Conservation (phyloP, 2,888 invertebrate genomes). For the Amiota mariae region DNA sequence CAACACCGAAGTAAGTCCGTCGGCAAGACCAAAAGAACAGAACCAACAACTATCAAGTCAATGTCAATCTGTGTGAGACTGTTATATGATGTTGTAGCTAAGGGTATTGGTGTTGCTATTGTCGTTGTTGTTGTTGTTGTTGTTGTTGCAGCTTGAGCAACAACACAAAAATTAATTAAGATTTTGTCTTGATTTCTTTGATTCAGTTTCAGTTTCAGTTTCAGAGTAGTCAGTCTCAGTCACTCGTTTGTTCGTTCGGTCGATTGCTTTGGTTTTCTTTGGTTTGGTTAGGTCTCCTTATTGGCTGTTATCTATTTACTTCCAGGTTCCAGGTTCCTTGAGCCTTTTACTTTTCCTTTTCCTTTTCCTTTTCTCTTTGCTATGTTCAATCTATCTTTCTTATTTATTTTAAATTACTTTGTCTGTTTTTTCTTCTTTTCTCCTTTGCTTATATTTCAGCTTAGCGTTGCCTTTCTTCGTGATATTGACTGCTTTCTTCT, state of each 20-base stretch:
- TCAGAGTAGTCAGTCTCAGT: neutral
- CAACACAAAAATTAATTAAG: neutral
- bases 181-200: neutral
- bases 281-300: neutral
- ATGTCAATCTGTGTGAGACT: neutral
- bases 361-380: neutral
- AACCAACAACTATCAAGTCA: neutral
- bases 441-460: neutral
- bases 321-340: too few species aligned
- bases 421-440: conserved; percentile 13
- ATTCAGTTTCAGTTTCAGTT: neutral
- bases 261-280: neutral
- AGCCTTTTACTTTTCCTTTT: neutral
- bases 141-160: neutral
- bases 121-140: neutral
- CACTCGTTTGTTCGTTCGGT: too few species aligned
- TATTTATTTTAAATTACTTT: neutral
- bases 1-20: neutral
- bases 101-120: neutral
- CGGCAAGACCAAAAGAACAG: neutral
- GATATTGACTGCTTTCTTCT: neutral
- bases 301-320: neutral
- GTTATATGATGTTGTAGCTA: neutral
- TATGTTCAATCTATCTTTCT: neutral
- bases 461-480: neutral